Evolutionary conservation across 2,113 vertebrate genomes (phyloP), one percentile per base, ranked within the genome.

Genomic region (Hippocampus comes): DNA sequence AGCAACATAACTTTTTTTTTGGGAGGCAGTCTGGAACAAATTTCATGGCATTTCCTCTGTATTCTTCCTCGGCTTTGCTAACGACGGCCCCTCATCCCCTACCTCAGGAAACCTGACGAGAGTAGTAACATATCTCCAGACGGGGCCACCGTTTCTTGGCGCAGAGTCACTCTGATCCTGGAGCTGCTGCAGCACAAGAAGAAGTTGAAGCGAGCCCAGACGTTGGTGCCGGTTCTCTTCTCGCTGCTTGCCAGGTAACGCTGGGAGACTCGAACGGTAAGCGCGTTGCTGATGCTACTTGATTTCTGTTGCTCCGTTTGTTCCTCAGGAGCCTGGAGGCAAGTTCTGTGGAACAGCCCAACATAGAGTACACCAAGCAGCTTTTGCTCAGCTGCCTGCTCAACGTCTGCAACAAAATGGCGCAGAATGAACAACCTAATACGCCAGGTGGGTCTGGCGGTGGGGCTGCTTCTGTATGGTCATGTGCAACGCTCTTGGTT

Each of bases 111-210:
- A 82, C 82, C 86, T 11, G 91, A 90, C 75, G 91, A 87, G 3
- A 23, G 88, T 67, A 41, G 77, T 1, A 86, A 81, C 3, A 48
- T 42, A 2, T 67, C 67, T 27, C 82, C 87, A 34, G 92, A 91
- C 69, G 85, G 68, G 20, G 91, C 70, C 72, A 75, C 76, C 0
- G 89, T 94, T 68, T 87, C 89, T 59, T 99, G 97, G 96, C 91
- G 88, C 71, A 93, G 96, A 59, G 93, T 94, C 68, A 95, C 95
- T 0, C 91, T 97, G 64, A 95, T 98, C 85, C 89, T 99, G 81
- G 97, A 99, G 84, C 88, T 99, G 56, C 90, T 99, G 70, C 97
- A 99, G 79, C 94, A 97, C 84, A 99, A 99, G 89, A 99, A 99
- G 91, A 99, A 99, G 73, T 92, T 99, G 21, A 94, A 83, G 81